Conservation (phyloP, 1,140 invertebrate genomes). For the Ladona fulva region DNA sequence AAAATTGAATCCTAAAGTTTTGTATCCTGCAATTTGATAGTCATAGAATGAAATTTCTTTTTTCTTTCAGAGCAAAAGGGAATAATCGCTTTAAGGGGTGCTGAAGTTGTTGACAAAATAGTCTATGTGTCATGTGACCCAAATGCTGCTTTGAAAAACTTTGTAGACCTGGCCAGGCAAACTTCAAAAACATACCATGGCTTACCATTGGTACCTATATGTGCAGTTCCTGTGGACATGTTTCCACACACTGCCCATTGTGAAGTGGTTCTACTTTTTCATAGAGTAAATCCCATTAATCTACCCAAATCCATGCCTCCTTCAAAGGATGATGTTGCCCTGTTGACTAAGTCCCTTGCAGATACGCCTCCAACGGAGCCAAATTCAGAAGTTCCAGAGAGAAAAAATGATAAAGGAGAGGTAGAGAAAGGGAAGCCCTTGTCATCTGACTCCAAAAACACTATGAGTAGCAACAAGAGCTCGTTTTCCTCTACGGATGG, state of each 20-base stretch:
- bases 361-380: not conserved
- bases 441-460: too few relatives aligned
- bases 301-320: not conserved
- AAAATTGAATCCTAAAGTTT: too few relatives aligned
- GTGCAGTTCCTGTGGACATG: constrained; percentile 83
- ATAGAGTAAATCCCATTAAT: constrained; percentile 38
- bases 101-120: constrained; percentile 62
- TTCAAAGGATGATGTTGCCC: not conserved
- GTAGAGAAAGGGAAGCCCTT: too few relatives aligned
- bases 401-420: not conserved
- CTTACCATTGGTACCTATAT: constrained; percentile 66
- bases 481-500: too few relatives aligned
- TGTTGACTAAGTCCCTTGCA: not conserved
- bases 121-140: constrained; percentile 92
- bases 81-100: constrained; percentile 63
- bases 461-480: too few relatives aligned
- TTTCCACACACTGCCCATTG: constrained; percentile 88
- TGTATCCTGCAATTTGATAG: too few relatives aligned
- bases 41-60: constrained; percentile 13
- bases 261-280: constrained; percentile 77
- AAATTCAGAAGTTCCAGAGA: not conserved
- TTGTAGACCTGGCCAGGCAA: constrained; percentile 74
- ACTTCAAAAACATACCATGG: constrained; percentile 73
- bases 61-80: constrained; percentile 63
- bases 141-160: constrained; percentile 72